Conservation (phyloP, 2,888 invertebrate species). For the Pharmacophagus antenor region DNA sequence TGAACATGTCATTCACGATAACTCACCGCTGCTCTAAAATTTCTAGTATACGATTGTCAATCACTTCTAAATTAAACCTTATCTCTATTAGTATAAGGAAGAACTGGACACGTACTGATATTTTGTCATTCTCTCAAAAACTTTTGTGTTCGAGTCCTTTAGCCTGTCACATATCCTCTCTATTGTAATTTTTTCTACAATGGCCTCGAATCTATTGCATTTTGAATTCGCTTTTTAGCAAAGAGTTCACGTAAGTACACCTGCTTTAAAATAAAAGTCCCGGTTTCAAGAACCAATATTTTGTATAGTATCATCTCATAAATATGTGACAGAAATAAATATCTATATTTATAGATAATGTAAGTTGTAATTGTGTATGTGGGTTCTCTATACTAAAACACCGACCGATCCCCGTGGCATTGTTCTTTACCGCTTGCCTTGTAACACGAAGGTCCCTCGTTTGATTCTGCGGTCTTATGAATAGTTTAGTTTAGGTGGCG, state of each 20-base stretch:
- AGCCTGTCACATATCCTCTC: constrained; percentile 78
- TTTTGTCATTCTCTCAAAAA: constrained; percentile 55
- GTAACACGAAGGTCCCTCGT: no score
- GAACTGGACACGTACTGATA: constrained; percentile 29
- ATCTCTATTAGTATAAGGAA: constrained; percentile 27
- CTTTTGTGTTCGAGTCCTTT: constrained; percentile 71
- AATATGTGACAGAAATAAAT: no score
- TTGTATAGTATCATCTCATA: no score
- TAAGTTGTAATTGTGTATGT: no score
- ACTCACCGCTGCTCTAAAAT: constrained; percentile 35
- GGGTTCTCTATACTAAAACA: no score
- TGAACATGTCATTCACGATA: constrained; percentile 71
- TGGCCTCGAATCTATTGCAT: constrained; percentile 58
- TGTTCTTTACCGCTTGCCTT: no score
- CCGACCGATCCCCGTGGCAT: no score
- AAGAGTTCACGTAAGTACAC: constrained; percentile 63
- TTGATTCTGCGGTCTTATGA: no score
- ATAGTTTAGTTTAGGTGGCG: no score
- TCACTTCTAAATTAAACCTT: constrained; percentile 35
- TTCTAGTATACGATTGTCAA: constrained; percentile 36
- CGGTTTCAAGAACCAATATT: constrained; percentile 31
- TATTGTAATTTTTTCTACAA: constrained; percentile 72
- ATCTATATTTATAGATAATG: no score
- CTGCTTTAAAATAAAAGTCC: constrained; percentile 56
- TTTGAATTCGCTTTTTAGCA: constrained; percentile 55